Conservation (phyloP, 2,113 vertebrate species). For the Notarius lentiginosus region DNA sequence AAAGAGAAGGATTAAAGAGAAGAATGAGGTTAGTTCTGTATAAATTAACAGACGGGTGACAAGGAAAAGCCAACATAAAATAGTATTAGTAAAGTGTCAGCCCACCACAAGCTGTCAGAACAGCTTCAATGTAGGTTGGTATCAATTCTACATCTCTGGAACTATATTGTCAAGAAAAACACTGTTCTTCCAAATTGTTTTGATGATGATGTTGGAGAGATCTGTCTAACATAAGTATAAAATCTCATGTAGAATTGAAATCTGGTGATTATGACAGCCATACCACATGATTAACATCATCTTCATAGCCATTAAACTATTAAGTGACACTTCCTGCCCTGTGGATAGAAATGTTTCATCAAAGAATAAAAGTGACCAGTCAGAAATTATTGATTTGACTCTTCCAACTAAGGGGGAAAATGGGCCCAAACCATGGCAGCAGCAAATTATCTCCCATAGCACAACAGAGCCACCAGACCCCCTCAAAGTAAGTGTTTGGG, state of each 20-base stretch:
- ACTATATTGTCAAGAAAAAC: neutral
- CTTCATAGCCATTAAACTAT: neutral
- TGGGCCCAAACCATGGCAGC: neutral
- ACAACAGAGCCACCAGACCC: too few species aligned
- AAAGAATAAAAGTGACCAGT: neutral
- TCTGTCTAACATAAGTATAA: neutral
- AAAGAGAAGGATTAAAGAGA: neutral
- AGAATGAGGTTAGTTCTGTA: neutral
- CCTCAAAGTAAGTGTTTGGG: too few species aligned
- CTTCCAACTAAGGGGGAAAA: neutral
- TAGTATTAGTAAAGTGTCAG: neutral
- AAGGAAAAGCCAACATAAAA: neutral
- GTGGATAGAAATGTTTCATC: neutral
- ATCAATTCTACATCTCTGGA: neutral
- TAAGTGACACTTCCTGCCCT: neutral
- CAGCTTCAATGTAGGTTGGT: neutral
- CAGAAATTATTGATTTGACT: neutral
- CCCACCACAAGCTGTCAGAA: neutral
- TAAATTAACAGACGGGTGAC: neutral
- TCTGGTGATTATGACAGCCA: neutral
- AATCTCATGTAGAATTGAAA: neutral
- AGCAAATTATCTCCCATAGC: neutral
- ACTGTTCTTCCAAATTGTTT: neutral
- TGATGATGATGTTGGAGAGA: neutral
- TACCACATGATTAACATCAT: neutral